Evolutionary conservation across 2,888 invertebrate species (phyloP), one percentile per base, ranked within the genome.

Genomic region (Scaptomyza caliginosa): DNA sequence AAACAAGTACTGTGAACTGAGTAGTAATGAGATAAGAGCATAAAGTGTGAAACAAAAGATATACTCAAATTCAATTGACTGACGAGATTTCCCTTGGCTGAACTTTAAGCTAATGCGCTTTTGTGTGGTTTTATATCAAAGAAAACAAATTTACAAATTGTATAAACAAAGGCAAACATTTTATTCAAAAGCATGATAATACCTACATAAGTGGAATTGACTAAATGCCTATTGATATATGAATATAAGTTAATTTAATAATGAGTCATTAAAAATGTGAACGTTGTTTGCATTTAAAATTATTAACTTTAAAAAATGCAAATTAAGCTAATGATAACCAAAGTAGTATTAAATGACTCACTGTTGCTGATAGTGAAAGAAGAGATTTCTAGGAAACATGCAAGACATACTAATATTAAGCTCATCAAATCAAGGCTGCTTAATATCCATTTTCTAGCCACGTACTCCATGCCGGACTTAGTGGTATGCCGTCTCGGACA

Each of bases 161-260:
- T 30, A 40, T 54, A 49, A 45, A 39, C n/a, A 49, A 43, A 60
- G 50, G 49, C 23, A 40, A 13, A 26, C 13, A 45, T 19, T 23
- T 10, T 23, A 48, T 54, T 51, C 30, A 60, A 57, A 38, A 43
- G 43, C 16, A 23, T 17, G 45, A n/a, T 32, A 50, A 21, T 10
- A 24, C 48, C 24, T 19, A 32, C 8, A 24, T 24, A 8, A 24
- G 8, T 24, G 38, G 24, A 48, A 55, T 49, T 69, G 66, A 73
- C 80, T 56, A 67, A 72, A 59, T 60, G 56, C 42, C 34, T 54
- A 56, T 65, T 75, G 54, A 55, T 52, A 40, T 55, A 21, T n/a
- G n/a, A n/a, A n/a, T 32, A 70, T 56, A 42, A 23, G 39, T 40
- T 58, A 59, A 64, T 52, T 57, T 49, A 62, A 51, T 65, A 74